Evolutionary conservation across 2,113 vertebrate genomes (phyloP).

Genomic region (Ictidomys tridecemlineatus): DNA sequence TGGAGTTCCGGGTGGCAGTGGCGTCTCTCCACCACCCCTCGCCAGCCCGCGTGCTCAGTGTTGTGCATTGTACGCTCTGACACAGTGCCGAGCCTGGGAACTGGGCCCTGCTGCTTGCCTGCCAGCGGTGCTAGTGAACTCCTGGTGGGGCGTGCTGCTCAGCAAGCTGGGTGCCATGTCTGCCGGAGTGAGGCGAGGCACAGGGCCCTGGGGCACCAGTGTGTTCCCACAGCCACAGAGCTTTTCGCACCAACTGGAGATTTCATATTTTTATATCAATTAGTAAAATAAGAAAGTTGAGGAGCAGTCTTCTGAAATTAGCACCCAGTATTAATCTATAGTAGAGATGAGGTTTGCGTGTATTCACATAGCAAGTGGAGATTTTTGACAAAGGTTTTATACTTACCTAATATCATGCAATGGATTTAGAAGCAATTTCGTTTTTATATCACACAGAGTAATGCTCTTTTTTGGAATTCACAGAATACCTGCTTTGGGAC

Average conservation of each 20-base stretch:
- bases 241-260: not conserved
- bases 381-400: not conserved
- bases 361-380: not conserved
- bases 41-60: not conserved
- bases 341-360: not conserved
- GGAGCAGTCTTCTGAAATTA: not conserved
- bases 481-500: slow-evolving; percentile 61
- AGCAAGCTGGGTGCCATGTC: not conserved
- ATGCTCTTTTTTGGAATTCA: not conserved
- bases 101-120: slow-evolving; percentile 45
- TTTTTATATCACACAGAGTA: slow-evolving; percentile 56
- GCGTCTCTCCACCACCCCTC: not conserved
- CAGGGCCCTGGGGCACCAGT: not conserved
- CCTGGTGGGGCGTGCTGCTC: not conserved
- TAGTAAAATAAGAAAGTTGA: not conserved
- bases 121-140: slow-evolving; percentile 46
- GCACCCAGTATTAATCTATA: slow-evolving; percentile 6
- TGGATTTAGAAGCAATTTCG: slow-evolving; percentile 71
- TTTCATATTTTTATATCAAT: not conserved
- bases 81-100: not conserved
- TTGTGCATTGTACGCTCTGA: not conserved
- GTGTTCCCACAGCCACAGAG: slow-evolving; percentile 22
- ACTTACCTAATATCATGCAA: not conserved
- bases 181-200: not conserved
- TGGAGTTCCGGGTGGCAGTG: slow-evolving; percentile 38